A percentile compares a stretch with the other conserved stretches of the same genome.
phyloP scores from a whole-genome alignment of 1,140 invertebrate genomes.

The Drosophila athabasca region DNA sequence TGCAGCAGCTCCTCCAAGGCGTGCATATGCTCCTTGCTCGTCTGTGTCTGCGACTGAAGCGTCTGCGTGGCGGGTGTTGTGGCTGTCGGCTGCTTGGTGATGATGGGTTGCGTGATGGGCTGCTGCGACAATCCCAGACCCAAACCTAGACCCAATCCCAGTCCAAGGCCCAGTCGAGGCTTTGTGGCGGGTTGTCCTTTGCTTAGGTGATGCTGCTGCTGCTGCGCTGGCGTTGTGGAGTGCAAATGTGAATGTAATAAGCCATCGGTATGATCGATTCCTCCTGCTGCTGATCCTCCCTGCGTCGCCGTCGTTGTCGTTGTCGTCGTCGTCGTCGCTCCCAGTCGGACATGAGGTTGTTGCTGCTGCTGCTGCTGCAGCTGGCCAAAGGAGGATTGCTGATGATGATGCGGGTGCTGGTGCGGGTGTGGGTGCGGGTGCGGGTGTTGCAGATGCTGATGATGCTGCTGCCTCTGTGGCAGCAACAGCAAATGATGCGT shows the following conservation, averaged over 20 bases:
- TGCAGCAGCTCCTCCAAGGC: slow-evolving; percentile 69
- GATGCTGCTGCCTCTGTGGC: slow-evolving; percentile 69
- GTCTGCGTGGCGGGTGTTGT: slow-evolving; percentile 56
- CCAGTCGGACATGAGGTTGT: slow-evolving; percentile 62
- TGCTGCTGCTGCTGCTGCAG: slow-evolving; percentile 37
- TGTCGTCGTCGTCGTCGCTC: slow-evolving; percentile 53
- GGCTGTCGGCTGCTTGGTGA: slow-evolving; percentile 85
- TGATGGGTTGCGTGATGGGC: slow-evolving; percentile 82
- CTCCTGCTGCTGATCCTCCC: slow-evolving; percentile 21
- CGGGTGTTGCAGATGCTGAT: slow-evolving; percentile 58
- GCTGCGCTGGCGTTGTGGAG: slow-evolving; percentile 30
- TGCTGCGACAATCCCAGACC: slow-evolving; percentile 33
- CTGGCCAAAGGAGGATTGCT: slow-evolving; percentile 1
- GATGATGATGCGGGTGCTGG: slow-evolving; percentile 50
- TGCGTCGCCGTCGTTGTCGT: slow-evolving; percentile 37
- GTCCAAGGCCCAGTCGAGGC: slow-evolving; percentile 21
- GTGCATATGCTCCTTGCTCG: slow-evolving; percentile 84
- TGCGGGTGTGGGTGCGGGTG: slow-evolving; percentile 30
- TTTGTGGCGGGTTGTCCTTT: slow-evolving; percentile 61
- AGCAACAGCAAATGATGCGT: slow-evolving; percentile 77
- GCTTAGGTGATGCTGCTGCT: slow-evolving; percentile 27
- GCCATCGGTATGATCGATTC: slow-evolving; percentile 66
- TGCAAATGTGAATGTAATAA: slow-evolving; percentile 82
- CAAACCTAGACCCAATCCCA: slow-evolving; percentile 30
- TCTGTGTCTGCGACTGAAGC: not conserved